Conservation (phyloP, 2,888 invertebrate genomes). For the Mythimna ferrago region DNA sequence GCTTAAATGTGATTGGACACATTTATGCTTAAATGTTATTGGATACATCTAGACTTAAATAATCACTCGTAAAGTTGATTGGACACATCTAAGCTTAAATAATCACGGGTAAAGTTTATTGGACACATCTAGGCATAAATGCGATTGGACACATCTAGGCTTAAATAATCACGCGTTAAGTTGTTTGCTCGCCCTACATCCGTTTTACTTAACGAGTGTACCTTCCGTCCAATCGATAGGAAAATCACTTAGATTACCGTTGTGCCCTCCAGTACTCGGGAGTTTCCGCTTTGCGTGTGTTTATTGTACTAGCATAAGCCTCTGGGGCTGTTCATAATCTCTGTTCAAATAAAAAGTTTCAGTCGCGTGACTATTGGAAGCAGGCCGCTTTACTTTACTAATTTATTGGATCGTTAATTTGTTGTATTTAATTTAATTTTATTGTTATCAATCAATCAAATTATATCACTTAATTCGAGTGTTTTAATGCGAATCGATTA, state of each 20-base stretch:
- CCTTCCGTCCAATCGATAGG: slow-evolving; percentile 75
- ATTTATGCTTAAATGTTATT: slow-evolving; percentile 50
- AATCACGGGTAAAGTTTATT: slow-evolving; percentile 68
- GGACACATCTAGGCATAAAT: slow-evolving; percentile 49
- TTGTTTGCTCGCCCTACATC: slow-evolving; percentile 73
- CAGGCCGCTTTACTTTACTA: slow-evolving; percentile 60
- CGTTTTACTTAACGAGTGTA: slow-evolving; percentile 75
- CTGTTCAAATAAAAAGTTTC: slow-evolving; percentile 69
- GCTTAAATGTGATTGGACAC: slow-evolving; percentile 58
- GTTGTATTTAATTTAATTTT: slow-evolving; percentile 60
- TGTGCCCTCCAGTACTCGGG: slow-evolving; percentile 48
- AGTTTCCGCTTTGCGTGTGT: slow-evolving; percentile 66
- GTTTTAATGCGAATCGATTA: slow-evolving; percentile 27
- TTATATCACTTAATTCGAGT: slow-evolving; percentile 46
- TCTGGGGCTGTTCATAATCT: slow-evolving; percentile 63
- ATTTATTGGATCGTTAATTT: slow-evolving; percentile 62
- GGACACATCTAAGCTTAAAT: slow-evolving; percentile 67
- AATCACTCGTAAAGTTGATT: slow-evolving; percentile 66
- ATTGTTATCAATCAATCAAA: slow-evolving; percentile 63
- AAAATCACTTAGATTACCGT: slow-evolving; percentile 74
- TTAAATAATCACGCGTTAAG: slow-evolving; percentile 69
- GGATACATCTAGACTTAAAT: slow-evolving; percentile 67
- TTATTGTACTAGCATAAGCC: slow-evolving; percentile 71
- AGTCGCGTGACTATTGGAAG: slow-evolving; percentile 64
- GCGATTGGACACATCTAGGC: slow-evolving; percentile 67